A percentile compares a stretch with the other conserved stretches of the same genome.
Conservation (phyloP, 1,140 invertebrate species). For the Leptinotarsa lineolata region DNA sequence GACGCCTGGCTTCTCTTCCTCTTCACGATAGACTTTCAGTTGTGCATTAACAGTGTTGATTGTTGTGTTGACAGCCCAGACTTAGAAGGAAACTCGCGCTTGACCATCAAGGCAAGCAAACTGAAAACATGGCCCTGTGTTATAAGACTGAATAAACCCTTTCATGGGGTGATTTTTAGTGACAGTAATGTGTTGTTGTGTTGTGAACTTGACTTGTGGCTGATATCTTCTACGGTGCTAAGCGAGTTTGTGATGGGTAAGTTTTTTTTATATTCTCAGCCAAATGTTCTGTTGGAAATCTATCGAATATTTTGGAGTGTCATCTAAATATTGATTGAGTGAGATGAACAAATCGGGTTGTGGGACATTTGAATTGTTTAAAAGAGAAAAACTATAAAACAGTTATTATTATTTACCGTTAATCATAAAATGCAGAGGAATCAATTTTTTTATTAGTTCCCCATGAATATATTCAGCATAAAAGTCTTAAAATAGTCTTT, state of each 20-base stretch:
- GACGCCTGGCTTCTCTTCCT: background rate
- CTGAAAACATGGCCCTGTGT: background rate
- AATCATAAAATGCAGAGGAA: too few species aligned
- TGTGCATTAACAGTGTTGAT: conserved; percentile 3
- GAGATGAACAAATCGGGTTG: too few species aligned
- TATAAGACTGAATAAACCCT: background rate
- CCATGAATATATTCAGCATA: too few species aligned
- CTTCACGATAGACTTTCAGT: background rate
- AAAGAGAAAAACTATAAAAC: too few species aligned
- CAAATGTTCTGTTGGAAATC: too few species aligned
- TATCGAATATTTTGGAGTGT: too few species aligned
- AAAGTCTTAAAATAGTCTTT: too few species aligned
- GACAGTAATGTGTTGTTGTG: conserved; percentile 8
- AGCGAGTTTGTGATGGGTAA: background rate
- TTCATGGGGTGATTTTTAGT: background rate
- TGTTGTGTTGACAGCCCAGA: background rate
- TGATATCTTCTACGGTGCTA: background rate
- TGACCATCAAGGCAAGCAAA: background rate
- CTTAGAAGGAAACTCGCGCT: background rate
- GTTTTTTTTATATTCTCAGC: background rate
- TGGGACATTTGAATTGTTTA: too few species aligned
- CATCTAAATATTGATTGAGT: too few species aligned
- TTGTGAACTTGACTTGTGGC: conserved; percentile 12
- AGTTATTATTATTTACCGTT: too few species aligned
- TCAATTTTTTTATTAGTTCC: too few species aligned